phyloP scores from a whole-genome alignment of 2,113 vertebrate genomes.

The Cyprinodon variegatus region DNA sequence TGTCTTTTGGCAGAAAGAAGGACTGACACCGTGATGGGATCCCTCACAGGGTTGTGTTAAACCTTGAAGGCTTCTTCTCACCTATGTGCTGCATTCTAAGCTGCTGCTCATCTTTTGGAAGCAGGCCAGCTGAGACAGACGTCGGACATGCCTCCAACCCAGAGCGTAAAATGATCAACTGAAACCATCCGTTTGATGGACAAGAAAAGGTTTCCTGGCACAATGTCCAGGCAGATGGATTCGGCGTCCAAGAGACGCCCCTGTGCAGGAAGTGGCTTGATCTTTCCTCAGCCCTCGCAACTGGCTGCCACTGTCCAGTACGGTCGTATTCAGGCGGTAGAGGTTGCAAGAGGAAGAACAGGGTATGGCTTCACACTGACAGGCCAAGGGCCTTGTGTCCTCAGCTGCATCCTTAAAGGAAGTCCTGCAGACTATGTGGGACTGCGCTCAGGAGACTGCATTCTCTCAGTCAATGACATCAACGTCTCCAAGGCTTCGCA shows the following conservation, averaged over 20 bases:
- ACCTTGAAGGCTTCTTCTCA: slow-evolving; percentile 62
- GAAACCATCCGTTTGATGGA: slow-evolving; percentile 40
- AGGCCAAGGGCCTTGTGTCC: slow-evolving; percentile 92
- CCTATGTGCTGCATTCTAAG: slow-evolving; percentile 64
- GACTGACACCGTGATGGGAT: slow-evolving; percentile 59
- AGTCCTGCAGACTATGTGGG: slow-evolving; percentile 94
- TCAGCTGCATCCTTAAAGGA: slow-evolving; percentile 91
- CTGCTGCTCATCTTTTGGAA: slow-evolving; percentile 49
- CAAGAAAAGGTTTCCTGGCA: slow-evolving; percentile 47
- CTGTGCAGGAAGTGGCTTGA: slow-evolving; percentile 50
- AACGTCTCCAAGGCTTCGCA: slow-evolving; percentile 93
- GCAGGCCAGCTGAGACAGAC: slow-evolving; percentile 23
- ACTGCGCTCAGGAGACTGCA: slow-evolving; percentile 90
- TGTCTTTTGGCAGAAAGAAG: slow-evolving; percentile 25
- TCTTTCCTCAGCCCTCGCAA: slow-evolving; percentile 33
- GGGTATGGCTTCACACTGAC: slow-evolving; percentile 96
- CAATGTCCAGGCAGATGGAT: slow-evolving; percentile 88
- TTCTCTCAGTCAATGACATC: slow-evolving; percentile 92
- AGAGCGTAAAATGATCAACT: slow-evolving; percentile 34
- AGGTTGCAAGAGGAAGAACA: slow-evolving; percentile 90
- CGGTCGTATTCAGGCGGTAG: slow-evolving; percentile 84
- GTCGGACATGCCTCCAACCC: not conserved
- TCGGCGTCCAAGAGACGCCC: slow-evolving; percentile 67
- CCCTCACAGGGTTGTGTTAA: slow-evolving; percentile 26
- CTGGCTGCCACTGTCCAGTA: slow-evolving; percentile 41